phyloP scores from a whole-genome alignment of 2,888 invertebrate genomes.

The Masnerella sp. region DNA sequence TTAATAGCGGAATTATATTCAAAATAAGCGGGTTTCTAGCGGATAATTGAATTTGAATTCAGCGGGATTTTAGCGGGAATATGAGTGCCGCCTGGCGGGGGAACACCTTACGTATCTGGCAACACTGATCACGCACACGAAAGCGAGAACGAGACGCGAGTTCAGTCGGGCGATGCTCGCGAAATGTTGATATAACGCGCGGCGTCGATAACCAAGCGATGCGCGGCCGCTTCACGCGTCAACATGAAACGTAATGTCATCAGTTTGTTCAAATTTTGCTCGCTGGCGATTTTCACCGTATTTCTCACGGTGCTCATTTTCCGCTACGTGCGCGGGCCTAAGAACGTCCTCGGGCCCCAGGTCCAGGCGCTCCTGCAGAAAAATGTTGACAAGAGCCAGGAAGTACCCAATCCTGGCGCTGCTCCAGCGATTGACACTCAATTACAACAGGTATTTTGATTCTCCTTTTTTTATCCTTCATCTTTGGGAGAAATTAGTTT shows the following conservation, averaged over 20 bases:
- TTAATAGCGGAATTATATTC: background rate
- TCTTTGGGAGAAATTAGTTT: too few species aligned
- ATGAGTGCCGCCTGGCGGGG: too few species aligned
- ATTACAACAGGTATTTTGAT: background rate
- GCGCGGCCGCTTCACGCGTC: conserved; percentile 42
- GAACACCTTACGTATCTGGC: too few species aligned
- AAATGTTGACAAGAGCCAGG: conserved; percentile 24
- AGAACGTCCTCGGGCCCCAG: conserved; percentile 33
- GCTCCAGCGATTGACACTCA: too few species aligned
- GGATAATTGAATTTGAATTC: too few species aligned
- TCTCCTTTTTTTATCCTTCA: too few species aligned
- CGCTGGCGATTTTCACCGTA: conserved; percentile 71
- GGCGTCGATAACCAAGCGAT: conserved; percentile 19
- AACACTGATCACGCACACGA: too few species aligned
- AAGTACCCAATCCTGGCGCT: background rate
- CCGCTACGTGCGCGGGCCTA: conserved; percentile 68
- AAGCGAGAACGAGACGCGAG: too few species aligned
- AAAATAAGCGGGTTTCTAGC: background rate
- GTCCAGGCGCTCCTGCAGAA: conserved; percentile 40
- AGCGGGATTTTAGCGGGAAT: too few species aligned
- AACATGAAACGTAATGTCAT: conserved; percentile 75
- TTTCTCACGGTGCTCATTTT: conserved; percentile 73
- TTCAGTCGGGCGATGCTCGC: conserved; percentile 1
- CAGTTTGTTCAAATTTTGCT: conserved; percentile 74
- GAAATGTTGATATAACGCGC: conserved; percentile 27